Evolutionary conservation across 2,113 vertebrate species (phyloP), one percentile per base, ranked within the genome.

Genomic region (Psittacula cyanocephala): DNA sequence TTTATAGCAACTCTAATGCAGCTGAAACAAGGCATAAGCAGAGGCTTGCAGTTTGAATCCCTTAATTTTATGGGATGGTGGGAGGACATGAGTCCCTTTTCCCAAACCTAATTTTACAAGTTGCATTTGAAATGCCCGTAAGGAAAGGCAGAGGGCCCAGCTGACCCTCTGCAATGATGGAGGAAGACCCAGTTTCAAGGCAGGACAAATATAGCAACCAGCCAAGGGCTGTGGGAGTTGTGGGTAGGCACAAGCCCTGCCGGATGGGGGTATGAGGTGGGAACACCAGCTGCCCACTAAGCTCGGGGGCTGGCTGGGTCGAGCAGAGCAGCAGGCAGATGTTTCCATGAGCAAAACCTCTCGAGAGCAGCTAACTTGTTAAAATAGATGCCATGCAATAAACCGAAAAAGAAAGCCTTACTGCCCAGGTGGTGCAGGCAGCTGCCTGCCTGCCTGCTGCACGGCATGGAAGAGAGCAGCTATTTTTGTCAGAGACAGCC

Each of bases 231-330:
- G 1, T 6, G 4, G n/a, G 39, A 31, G 55, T 59, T 0, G 0
- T 0, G 8, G 29, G 20, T 52, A 67, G 52, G 52, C 46, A 37
- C 4, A 2, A 93, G 28, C 28, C 18, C n/a, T 1, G 2, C 0
- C 0, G 1, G 46, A 37, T 4, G 1, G 50, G 33, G 17, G 8
- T 2, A 3, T 1, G 3, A 44, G 17, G 43, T 68, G 59, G 63
- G 52, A 83, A 25, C 89, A 46, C 7, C 1, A 5, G 59, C n/a
- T 86, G 71, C 76, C 44, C 15, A 3, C 49, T 2, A 3, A 83
- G 44, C 60, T 55, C 0, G 0, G 41, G 53, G 70, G 53, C 50
- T 80, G 55, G 17, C 50, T 75, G 68, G 62, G 46, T 9, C 1
- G 1, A 65, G 60, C 63, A 44, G 71, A 87, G 52, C 37, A 52